These are phyloP conservation scores for Cyphomyrmex costatus DNA, from an alignment of 1,140 invertebrate species.

Conservation along the genomic window DNA sequence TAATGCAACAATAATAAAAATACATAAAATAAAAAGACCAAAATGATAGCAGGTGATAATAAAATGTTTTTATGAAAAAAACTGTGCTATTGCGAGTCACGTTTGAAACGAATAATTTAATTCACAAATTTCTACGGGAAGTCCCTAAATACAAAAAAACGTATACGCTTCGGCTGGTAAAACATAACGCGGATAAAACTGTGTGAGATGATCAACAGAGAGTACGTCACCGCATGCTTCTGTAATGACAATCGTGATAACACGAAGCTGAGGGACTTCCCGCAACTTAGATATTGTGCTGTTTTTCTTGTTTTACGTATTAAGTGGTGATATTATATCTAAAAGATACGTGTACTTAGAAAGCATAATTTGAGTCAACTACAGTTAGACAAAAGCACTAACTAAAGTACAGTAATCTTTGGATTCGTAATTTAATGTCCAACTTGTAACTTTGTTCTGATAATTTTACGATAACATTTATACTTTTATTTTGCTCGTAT, in stretches of 20 bases:
- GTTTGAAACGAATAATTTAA: constrained; percentile 2
- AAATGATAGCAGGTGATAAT: background rate
- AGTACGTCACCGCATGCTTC: background rate
- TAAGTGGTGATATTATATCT: constrained; percentile 16
- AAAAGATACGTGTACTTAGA: background rate
- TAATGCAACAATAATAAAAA: background rate
- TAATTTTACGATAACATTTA: constrained; percentile 21
- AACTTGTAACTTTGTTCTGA: background rate
- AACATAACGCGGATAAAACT: background rate
- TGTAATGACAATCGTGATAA: constrained; percentile 12
- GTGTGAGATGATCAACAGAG: background rate
- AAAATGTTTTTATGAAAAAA: background rate
- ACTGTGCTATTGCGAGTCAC: too few species aligned
- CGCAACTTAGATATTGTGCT: constrained; percentile 3
- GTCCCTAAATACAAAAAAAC: background rate
- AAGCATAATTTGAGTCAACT: background rate
- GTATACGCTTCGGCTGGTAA: background rate
- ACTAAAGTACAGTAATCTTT: background rate
- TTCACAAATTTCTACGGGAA: constrained; percentile 18
- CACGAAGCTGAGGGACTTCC: background rate
- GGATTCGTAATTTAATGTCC: background rate
- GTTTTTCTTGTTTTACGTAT: background rate
- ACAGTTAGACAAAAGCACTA: background rate
- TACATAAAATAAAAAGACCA: background rate
- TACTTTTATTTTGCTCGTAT: background rate